Percentiles rank a stretch among this genome's conserved stretches.
Evolutionary conservation across 2,113 vertebrate species (phyloP).

Genomic region (Stomatorhinus ivindoensis): DNA sequence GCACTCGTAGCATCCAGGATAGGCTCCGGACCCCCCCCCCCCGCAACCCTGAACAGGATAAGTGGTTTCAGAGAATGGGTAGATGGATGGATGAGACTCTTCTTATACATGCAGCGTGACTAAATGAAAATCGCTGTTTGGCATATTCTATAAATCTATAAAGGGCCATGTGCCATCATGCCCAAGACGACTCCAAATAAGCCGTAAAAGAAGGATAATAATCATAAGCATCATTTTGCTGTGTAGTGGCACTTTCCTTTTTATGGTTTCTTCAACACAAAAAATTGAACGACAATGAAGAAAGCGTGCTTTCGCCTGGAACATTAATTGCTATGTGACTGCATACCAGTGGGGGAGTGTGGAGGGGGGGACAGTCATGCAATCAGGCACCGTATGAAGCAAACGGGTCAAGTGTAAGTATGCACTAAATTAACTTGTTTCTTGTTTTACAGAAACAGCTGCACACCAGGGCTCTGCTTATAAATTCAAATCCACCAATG

Average conservation of each 20-base stretch:
- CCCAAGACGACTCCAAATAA: neutral
- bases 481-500: slow-evolving; percentile 89
- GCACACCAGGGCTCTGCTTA: slow-evolving; percentile 84
- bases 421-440: neutral
- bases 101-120: too few species aligned
- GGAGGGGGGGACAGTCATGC: neutral
- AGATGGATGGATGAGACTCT: too few species aligned
- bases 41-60: too few species aligned
- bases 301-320: neutral
- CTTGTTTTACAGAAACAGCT: slow-evolving; percentile 59
- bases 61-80: too few species aligned
- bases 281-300: neutral
- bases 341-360: neutral
- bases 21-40: too few species aligned
- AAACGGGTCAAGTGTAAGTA: neutral
- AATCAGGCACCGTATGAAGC: neutral
- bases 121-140: too few species aligned
- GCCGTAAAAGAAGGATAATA: too few species aligned
- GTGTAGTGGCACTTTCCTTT: neutral
- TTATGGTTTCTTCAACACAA: neutral
- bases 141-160: too few species aligned
- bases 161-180: neutral
- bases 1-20: too few species aligned
- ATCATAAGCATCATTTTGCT: neutral
- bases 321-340: neutral